Evolutionary conservation across 92 coral and sea anemone species (phyloP), one percentile per base, ranked within the genome.

Genomic region (Porites cylindrica): DNA sequence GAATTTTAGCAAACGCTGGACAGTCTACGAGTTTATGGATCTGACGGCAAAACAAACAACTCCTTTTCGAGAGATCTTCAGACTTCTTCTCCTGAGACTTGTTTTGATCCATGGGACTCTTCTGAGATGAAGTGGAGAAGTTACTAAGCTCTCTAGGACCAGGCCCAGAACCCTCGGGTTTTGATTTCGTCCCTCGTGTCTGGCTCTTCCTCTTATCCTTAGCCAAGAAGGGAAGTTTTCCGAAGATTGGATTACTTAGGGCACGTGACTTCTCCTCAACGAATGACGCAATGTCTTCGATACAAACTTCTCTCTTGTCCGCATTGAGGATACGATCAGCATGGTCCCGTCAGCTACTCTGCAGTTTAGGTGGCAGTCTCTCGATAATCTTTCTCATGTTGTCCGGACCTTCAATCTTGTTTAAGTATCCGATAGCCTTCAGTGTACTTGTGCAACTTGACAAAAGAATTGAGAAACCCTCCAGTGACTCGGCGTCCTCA

Each of bases 261-360:
- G 83, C 54, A 62, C 89, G 66, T 60, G 91, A 88, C n/a, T 79
- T 87, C 51, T 56, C 59, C 50, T 91, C 94, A 7, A 91, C 86
- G 54, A 91, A 87, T 8, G 3, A 13, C 2, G 89, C 58, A 63
- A 91, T 83, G 60, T 91, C 94, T 4, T 87, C 84, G n/a, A 91
- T 78, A 43, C 70, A 20, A 32, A 91, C 83, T 14, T 87, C 89
- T 51, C 91, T 52, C 24, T 52, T 72, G n/a, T 88, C 75, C 1
- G 16, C 82, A 17, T 79, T 78, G 24, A 78, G 76, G 52, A 91
- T 91, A 12, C 52, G 32, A 38, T 87, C 94, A 0, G 89, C 91
- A n/a, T 43, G 38, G 29, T 87, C 72, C 21, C 89, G 87, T 87
- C 91, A 87, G 26, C 63, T 91, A 6, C 23, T 82, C 75, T 79